Evolutionary conservation across 2,888 invertebrate genomes (phyloP).

Genomic region (Cotesia congregata): DNA sequence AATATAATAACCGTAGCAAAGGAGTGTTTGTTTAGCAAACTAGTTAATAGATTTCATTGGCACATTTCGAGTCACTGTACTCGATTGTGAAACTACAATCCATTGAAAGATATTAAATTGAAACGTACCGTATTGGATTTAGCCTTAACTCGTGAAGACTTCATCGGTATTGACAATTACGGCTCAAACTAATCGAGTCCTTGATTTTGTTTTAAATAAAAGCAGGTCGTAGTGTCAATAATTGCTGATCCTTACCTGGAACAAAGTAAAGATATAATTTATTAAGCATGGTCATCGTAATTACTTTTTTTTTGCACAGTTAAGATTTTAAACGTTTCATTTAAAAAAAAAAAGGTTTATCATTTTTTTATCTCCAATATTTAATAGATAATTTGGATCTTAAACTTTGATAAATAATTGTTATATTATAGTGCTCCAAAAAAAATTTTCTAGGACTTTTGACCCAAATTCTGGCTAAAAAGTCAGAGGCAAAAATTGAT

Average conservation of each 20-base stretch:
- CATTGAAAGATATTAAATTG: background rate
- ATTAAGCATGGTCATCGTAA: background rate
- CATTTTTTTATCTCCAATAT: too few species aligned
- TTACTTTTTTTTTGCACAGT: too few species aligned
- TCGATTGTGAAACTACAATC: slow-evolving; percentile 5
- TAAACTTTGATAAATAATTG: too few species aligned
- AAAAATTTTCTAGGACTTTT: too few species aligned
- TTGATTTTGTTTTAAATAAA: slow-evolving; percentile 17
- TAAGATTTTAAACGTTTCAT: too few species aligned
- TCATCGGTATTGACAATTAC: background rate
- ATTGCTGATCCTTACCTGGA: slow-evolving; percentile 25
- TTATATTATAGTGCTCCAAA: too few species aligned
- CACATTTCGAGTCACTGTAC: background rate
- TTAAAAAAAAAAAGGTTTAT: too few species aligned
- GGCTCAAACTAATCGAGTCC: background rate
- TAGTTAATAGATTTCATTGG: background rate
- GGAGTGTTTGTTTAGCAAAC: background rate
- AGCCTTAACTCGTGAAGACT: slow-evolving; percentile 27
- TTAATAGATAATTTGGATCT: too few species aligned
- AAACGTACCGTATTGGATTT: background rate
- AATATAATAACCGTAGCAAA: background rate
- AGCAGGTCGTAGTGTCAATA: slow-evolving; percentile 19
- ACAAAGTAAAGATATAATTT: slow-evolving; percentile 14
- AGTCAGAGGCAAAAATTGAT: too few species aligned
- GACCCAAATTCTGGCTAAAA: too few species aligned